Base-by-base conservation (phyloP, 2,888 invertebrate genomes). In the Neoascia interrupta region DNA sequence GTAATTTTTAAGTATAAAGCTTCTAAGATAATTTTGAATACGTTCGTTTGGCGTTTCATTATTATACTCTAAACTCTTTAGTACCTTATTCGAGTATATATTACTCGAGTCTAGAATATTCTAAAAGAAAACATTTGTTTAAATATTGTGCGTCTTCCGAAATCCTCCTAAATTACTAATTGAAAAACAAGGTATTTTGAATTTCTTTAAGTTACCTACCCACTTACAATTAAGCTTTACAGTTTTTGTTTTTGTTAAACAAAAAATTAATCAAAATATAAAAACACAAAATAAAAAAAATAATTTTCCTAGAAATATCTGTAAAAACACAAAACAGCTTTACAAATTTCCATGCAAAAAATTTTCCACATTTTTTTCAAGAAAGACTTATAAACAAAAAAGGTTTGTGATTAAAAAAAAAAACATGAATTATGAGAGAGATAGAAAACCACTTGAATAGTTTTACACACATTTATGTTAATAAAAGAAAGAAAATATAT, bases 261-360 rank as follows among this genome's bases (percentile, higher is more conserved):
- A 51, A 37, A n/a, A 74, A 68, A 28, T 37, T 45, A 60, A 5
- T 21, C 34, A 47, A 2, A 18, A 36, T 15, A 28, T 13, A 51
- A 34, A 56, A 36, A 19, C 15, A 41, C 54, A 16, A 2, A 31
- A 5, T 1, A 15, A 26, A 36, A 56, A n/a, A n/a, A 37, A 21
- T 5, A 13, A 54, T 34, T 31, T 41, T 19, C 23, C 31, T n/a
- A 34, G 45, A 41, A 11, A 56, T 45, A 23, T 41, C 41, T 58
- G 15, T 31, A 43, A 51, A n/a, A 34, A 16, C 21, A 51, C 37
- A 75, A 69, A 70, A 69, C 61, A 84, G 84, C 85, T 85, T 85
- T 84, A 86, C 85, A 83, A 85, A 41, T 86, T 85, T 85, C 86
- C 87, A 87, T 87, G 87, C 87, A 87, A 72, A 58, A n/a, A 88